phyloP scores from a whole-genome alignment of 2,888 invertebrate species.

The Lissonota sp. region DNA sequence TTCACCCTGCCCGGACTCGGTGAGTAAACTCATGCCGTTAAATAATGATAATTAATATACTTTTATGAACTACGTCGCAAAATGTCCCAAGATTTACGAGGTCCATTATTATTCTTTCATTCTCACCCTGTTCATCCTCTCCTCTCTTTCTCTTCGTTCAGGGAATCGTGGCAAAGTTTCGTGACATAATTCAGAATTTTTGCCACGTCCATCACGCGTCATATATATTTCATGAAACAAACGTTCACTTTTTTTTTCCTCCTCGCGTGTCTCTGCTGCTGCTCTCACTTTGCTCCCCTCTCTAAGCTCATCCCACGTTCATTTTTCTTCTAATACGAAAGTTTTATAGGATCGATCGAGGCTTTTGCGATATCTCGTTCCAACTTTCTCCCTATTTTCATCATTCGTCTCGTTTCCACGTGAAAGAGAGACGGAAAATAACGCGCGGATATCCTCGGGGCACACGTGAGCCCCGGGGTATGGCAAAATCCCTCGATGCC shows the following conservation, averaged over 20 bases:
- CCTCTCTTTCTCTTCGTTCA: background rate
- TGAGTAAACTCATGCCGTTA: conserved; percentile 69
- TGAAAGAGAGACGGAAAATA: conserved; percentile 48
- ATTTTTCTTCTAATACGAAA: conserved; percentile 46
- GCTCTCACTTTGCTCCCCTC: background rate
- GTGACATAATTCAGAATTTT: conserved; percentile 20
- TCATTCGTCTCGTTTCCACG: conserved; percentile 32
- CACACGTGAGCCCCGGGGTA: conserved; percentile 31
- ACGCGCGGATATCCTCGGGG: conserved; percentile 61
- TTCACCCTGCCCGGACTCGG: conserved; percentile 78
- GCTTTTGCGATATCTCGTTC: conserved; percentile 32
- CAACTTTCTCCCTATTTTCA: conserved; percentile 11
- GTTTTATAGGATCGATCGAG: conserved; percentile 54
- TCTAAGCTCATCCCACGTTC: background rate
- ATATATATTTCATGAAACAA: conserved; percentile 15
- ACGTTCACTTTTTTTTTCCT: background rate
- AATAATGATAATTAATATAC: conserved; percentile 50
- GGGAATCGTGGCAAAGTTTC: background rate
- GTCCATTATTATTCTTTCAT: too few relatives aligned
- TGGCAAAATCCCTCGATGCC: conserved; percentile 50
- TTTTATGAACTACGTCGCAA: background rate
- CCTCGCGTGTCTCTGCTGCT: background rate
- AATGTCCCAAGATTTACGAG: too few relatives aligned
- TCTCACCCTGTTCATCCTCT: background rate
- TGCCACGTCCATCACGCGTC: conserved; percentile 3